phyloP scores from a whole-genome alignment of 92 coral and sea anemone genomes.

The Palythoa grandis region DNA sequence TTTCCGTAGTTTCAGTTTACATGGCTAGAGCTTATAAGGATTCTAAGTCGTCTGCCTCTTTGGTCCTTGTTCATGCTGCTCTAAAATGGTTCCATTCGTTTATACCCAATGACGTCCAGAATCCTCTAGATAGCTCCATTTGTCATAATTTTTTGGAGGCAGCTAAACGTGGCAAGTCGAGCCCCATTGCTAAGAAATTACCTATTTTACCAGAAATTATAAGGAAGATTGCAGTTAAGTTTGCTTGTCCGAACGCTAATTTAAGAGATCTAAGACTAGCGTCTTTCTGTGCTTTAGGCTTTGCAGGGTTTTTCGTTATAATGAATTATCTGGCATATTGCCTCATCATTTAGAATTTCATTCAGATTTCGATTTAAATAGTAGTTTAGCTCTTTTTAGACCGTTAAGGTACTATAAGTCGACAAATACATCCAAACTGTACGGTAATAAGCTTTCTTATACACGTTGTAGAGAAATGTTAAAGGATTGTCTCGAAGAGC shows the following conservation, averaged over 20 bases:
- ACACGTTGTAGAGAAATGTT: conserved; percentile 61
- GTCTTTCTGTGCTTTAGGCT: conserved; percentile 49
- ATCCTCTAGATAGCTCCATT: conserved; percentile 28
- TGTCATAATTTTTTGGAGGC: conserved; percentile 24
- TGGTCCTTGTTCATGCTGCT: conserved; percentile 23
- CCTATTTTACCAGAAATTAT: not conserved
- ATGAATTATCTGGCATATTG: no score
- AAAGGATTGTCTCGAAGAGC: conserved; percentile 48
- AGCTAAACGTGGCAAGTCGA: conserved; percentile 27
- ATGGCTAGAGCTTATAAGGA: conserved; percentile 28
- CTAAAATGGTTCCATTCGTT: conserved; percentile 47
- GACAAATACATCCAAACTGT: conserved; percentile 34
- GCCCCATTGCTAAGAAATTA: no score
- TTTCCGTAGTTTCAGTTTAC: conserved; percentile 22
- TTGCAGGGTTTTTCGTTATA: conserved; percentile 55
- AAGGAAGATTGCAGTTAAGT: conserved; percentile 13
- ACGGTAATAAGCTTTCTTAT: conserved; percentile 49
- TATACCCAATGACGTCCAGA: not conserved
- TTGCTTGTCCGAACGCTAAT: conserved; percentile 15
- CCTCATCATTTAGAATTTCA: no score
- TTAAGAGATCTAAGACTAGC: conserved; percentile 54
- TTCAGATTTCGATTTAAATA: no score
- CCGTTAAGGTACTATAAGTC: conserved; percentile 25
- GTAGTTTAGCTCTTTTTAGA: not conserved
- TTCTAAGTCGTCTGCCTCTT: conserved; percentile 23